These are phyloP conservation scores for Anguilla anguilla DNA, from an alignment of 2,797 vertebrate species.

Conservation along the genomic window DNA sequence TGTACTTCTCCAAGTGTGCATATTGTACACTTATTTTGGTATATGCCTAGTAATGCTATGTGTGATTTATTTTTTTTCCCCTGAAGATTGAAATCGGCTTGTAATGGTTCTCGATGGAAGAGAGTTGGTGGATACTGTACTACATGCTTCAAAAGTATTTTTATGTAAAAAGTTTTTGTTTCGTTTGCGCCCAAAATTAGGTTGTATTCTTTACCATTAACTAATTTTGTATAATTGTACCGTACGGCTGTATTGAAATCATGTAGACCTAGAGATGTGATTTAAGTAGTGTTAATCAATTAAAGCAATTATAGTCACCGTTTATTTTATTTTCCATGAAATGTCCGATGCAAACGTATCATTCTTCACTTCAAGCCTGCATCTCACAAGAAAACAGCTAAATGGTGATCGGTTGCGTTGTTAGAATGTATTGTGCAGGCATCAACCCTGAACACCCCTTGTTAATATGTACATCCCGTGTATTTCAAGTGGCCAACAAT, in stretches of 20 bases:
- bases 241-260: constrained; percentile 96
- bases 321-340: constrained; percentile 73
- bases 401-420: constrained; percentile 83
- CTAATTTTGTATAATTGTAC: constrained; percentile 98
- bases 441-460: constrained; percentile 73
- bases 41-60: constrained; percentile 90
- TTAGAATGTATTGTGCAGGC: constrained; percentile 95
- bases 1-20: constrained; percentile 98
- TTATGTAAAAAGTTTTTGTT: constrained; percentile 70
- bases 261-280: constrained; percentile 98
- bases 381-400: constrained; percentile 57
- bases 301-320: constrained; percentile 88
- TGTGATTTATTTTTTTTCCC: constrained; percentile 68
- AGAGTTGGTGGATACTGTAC: constrained; percentile 83
- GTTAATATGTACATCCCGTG: constrained; percentile 81
- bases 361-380: constrained; percentile 73
- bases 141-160: constrained; percentile 83
- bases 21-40: constrained; percentile 98
- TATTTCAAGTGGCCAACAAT: constrained; percentile 91
- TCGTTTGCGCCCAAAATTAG: constrained; percentile 60
- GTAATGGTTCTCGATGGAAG: constrained; percentile 80
- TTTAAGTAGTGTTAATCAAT: constrained; percentile 95
- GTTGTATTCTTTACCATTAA: constrained; percentile 80
- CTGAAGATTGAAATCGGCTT: constrained; percentile 84
- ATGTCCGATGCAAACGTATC: constrained; percentile 75